Evolutionary conservation across 2,888 invertebrate species (phyloP).

Genomic region (Zygaena filipendulae): DNA sequence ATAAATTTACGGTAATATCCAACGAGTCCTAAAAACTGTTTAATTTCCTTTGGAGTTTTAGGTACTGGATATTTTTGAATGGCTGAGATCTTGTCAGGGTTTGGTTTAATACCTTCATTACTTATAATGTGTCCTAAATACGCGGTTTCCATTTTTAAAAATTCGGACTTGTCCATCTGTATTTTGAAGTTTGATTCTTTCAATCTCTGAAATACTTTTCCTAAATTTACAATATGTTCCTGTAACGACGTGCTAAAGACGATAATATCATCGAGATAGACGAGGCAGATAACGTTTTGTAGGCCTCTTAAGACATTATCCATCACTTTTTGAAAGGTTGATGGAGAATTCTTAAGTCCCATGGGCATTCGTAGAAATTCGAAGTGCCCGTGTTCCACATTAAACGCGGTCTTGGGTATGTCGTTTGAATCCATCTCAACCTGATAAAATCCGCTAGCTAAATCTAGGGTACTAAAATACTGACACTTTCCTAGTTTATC

Average conservation of each 20-base stretch:
- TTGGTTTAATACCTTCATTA: constrained; percentile 20
- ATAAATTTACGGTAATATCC: constrained; percentile 23
- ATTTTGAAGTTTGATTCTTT: constrained; percentile 15
- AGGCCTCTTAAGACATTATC: constrained; percentile 8
- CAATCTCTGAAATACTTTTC: constrained; percentile 12
- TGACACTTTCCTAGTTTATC: constrained; percentile 17
- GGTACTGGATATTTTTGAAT: constrained; percentile 20
- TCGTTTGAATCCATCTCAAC: constrained; percentile 7
- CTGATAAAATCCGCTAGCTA: constrained; percentile 14
- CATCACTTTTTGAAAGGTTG: constrained; percentile 8
- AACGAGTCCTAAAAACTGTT: constrained; percentile 20
- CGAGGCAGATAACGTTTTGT: constrained; percentile 4
- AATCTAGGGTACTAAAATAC: constrained; percentile 18
- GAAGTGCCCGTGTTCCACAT: constrained; percentile 9
- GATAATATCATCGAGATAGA: constrained; percentile 6
- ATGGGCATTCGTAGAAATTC: constrained; percentile 10
- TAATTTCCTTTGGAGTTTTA: constrained; percentile 20
- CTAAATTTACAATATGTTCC: constrained; percentile 14
- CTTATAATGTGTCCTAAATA: constrained; percentile 19
- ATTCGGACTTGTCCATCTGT: constrained; percentile 7
- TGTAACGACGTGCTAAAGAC: constrained; percentile 13
- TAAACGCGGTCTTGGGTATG: constrained; percentile 13
- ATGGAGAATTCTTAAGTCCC: constrained; percentile 8
- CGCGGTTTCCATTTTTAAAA: constrained; percentile 12
- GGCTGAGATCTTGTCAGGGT: constrained; percentile 20